These are phyloP conservation scores for Pleuronectes platessa DNA, from an alignment of 2,113 vertebrate genomes.

Conservation along the genomic window DNA sequence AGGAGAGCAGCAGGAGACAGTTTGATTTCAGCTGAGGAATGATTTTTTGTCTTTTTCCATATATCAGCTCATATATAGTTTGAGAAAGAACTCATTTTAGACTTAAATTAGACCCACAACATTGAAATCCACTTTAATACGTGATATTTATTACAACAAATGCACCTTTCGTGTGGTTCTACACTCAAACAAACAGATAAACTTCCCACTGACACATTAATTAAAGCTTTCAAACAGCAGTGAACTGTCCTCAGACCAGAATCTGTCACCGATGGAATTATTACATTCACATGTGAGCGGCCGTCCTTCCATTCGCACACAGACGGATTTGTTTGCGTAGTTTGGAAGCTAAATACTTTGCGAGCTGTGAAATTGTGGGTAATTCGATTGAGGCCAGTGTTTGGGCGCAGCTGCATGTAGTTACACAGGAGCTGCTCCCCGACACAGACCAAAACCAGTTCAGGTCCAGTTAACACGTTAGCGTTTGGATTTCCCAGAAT, in stretches of 20 bases:
- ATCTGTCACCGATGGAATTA: constrained; percentile 42
- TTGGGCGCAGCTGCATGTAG: constrained; percentile 70
- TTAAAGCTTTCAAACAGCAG: not conserved
- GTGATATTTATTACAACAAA: no score
- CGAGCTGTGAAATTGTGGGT: constrained; percentile 75
- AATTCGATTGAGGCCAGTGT: constrained; percentile 63
- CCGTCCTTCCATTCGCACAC: constrained; percentile 55
- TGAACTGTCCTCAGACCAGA: not conserved
- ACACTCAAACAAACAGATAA: not conserved
- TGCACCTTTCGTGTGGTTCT: not conserved
- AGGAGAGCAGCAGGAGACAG: no score
- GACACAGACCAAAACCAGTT: constrained; percentile 65
- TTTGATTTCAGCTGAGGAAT: no score
- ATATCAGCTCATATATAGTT: no score
- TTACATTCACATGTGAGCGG: constrained; percentile 36
- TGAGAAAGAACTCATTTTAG: no score
- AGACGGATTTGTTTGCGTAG: constrained; percentile 66
- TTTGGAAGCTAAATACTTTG: constrained; percentile 70
- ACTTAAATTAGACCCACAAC: no score
- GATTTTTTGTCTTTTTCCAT: no score
- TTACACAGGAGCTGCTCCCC: constrained; percentile 7
- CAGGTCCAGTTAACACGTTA: constrained; percentile 54
- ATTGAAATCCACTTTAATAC: no score
- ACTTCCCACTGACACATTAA: not conserved
- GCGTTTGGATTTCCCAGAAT: constrained; percentile 53